Evolutionary conservation across 2,888 invertebrate species (phyloP), one percentile per base, ranked within the genome.

Genomic region (Syrphus vitripennis): DNA sequence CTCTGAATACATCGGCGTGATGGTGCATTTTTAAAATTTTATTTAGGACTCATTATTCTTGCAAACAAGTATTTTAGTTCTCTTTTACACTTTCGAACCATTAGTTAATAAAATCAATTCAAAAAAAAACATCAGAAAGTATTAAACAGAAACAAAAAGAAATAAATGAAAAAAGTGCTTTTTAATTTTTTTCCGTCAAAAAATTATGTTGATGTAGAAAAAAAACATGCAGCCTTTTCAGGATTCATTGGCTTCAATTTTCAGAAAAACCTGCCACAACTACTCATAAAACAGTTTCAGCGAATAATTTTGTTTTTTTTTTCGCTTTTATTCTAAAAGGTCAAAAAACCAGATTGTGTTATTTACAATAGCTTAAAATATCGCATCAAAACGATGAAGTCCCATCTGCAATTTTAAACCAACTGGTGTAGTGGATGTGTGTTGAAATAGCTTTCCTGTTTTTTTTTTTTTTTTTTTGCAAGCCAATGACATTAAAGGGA

Each of bases 401-500:
- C 29, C 16, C 40, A 16, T 42, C 16, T 10, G 16, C 42, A 26
- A 26, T 45, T 40, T 63, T 10, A 19, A 16, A 26, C 7, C n/a
- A 55, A 29, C 29, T 55, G n/a, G n/a, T n/a, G n/a, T n/a, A n/a
- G n/a, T n/a, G n/a, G n/a, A 14, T 5, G 4, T 29, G 5, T 10
- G 3, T 31, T 19, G 5, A 31, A 45, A 45, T 29, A 65, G n/a
- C 19, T 29, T 45, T 16, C 29, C 63, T n/a, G 26, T 48, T 31
- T 29, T 63, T 59, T 53, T 57, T 55, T 31, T 31, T 57, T n/a
- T n/a, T 40, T 24, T 40, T 40, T 40, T n/a, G n/a, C 16, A 48
- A 42, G 31, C 31, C 67, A 67, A 67, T 50, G 67, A 50, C 50
- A 26, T 53, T 76, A 24, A 37, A 48, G 37, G 48, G 57, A 65